A percentile compares a stretch with the other conserved stretches of the same genome.
Evolutionary conservation across 2,888 invertebrate genomes (phyloP).

Genomic region (Palloptera scutellata): DNA sequence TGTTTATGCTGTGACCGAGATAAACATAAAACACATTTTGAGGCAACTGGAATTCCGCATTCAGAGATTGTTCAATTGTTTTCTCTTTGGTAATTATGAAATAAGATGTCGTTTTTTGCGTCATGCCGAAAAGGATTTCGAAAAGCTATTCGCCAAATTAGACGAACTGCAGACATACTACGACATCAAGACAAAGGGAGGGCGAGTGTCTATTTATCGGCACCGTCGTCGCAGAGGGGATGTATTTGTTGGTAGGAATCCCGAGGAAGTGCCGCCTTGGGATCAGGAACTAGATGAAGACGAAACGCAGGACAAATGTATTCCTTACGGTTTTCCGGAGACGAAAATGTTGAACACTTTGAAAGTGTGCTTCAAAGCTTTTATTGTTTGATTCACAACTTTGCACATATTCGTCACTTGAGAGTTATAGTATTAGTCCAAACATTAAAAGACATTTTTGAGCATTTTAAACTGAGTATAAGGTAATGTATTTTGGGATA

Average conservation of each 20-base stretch:
- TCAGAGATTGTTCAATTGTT: slow-evolving; percentile 56
- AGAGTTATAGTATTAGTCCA: no score
- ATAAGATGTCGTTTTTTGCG: slow-evolving; percentile 54
- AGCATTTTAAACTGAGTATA: no score
- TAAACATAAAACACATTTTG: slow-evolving; percentile 53
- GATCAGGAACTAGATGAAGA: neutral
- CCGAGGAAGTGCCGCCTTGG: neutral
- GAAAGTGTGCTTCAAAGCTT: slow-evolving; percentile 50
- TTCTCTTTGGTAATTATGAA: slow-evolving; percentile 48
- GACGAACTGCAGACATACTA: slow-evolving; percentile 56
- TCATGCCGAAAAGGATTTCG: slow-evolving; percentile 54
- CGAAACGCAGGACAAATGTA: slow-evolving; percentile 42
- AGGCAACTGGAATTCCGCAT: slow-evolving; percentile 57
- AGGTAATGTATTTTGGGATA: no score
- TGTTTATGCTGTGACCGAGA: slow-evolving; percentile 54
- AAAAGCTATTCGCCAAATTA: slow-evolving; percentile 48
- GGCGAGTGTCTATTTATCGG: slow-evolving; percentile 40
- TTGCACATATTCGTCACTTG: slow-evolving; percentile 16
- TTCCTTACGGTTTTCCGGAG: slow-evolving; percentile 52
- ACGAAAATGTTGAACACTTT: slow-evolving; percentile 48
- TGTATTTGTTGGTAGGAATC: neutral
- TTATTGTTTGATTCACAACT: slow-evolving; percentile 29
- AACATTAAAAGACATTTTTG: no score
- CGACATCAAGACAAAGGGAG: slow-evolving; percentile 52
- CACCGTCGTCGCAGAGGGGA: slow-evolving; percentile 31